Evolutionary conservation across 2,113 vertebrate genomes (phyloP), one percentile per base, ranked within the genome.

Genomic region (Poeciliopsis turrubarensis): DNA sequence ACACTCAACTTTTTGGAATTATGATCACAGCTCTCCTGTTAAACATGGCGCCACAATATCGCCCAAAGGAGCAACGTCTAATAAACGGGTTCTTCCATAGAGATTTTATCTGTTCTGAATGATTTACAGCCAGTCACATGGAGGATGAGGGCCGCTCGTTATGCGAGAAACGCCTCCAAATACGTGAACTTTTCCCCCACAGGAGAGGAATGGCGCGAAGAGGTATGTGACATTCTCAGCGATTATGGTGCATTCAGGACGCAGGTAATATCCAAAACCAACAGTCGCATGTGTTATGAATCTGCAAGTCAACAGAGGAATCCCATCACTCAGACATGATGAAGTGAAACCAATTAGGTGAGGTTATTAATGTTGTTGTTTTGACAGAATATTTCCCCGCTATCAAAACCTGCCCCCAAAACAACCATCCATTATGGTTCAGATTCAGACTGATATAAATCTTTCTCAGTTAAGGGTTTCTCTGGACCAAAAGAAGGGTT

Each of bases 251-350:
- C 66, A 25, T 51, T 68, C 25, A 73, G 27, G 60, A 70, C 65
- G 66, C 54, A 34, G 32, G 34, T 57, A 12, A 8, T 4, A 47
- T 80, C 80, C 80, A 85, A 85, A 85, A 80, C 61, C 80, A 83
- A 85, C 70, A 82, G 22, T 19, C 62, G 32, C 66, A 30, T 66
- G 0, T 0, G 54, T 65, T 60, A 87, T 78, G 65, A 31, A 74
- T 79, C 7, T 11, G 7, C 54, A 57, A 44, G 32, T 30, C 51
- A 25, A n/a, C 8, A n/a, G 11, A 30, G 8, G 34, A 72, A 74
- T 47, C 15, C 29, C 12, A 44, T 78, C 68, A 73, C 29, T 85
- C 78, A 71, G 14, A 76, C 29, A 29, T 12, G 1, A 39, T 34
- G 30, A 37, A 62, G 60, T 76, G 47, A 85, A 78, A 76, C 17